Conservation (phyloP, 2,113 vertebrate genomes). For the Aix galericulata region DNA sequence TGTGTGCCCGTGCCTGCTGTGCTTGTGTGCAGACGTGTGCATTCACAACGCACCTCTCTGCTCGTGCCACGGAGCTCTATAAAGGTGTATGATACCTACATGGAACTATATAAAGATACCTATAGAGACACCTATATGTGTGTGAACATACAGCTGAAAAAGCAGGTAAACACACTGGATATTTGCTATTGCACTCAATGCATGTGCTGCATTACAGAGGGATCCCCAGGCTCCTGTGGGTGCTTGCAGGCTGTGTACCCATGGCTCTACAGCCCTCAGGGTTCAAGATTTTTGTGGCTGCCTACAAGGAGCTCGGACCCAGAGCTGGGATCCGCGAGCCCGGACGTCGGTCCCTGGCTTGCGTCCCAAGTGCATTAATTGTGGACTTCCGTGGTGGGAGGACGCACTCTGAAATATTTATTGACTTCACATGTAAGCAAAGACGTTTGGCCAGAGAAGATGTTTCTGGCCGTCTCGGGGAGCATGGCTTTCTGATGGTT, state of each 20-base stretch:
- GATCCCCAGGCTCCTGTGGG: background rate
- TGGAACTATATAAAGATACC: accelerated
- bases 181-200: background rate
- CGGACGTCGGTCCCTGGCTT: background rate
- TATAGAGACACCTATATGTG: background rate
- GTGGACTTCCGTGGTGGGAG: background rate
- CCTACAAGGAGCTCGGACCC: accelerated
- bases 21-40: background rate
- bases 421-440: background rate
- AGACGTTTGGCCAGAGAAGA: background rate
- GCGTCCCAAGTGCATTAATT: background rate
- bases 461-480: background rate
- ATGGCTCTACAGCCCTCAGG: background rate
- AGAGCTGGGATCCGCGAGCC: background rate
- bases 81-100: background rate
- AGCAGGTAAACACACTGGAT: background rate
- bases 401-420: background rate
- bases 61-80: accelerated
- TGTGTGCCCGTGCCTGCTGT: background rate
- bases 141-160: background rate
- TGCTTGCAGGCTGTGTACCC: background rate
- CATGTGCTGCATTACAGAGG: background rate
- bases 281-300: background rate
- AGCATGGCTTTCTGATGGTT: conserved; percentile 13
- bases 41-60: background rate